These are phyloP conservation scores for Nomada ferruginata DNA, from an alignment of 2,888 invertebrate genomes.

Conservation along the genomic window DNA sequence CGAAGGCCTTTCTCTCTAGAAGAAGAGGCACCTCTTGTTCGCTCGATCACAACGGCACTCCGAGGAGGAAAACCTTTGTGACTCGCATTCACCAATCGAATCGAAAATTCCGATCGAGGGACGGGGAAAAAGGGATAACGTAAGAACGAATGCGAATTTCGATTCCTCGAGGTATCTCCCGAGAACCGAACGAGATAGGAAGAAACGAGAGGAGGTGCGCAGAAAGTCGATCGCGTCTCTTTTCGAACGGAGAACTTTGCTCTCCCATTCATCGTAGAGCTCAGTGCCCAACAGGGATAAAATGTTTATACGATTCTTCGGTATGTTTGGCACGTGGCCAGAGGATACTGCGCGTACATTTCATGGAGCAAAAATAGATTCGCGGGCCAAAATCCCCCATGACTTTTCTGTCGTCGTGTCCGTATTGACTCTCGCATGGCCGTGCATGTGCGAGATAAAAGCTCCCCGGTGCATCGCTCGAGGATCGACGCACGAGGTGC, in stretches of 20 bases:
- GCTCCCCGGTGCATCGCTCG: conserved; percentile 9
- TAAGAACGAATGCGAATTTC: background rate
- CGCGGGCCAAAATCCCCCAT: conserved; percentile 81
- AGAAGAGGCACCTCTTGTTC: background rate
- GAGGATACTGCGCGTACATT: conserved; percentile 83
- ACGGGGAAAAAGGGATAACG: background rate
- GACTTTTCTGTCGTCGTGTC: conserved; percentile 76
- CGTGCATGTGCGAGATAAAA: conserved; percentile 32
- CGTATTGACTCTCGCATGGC: conserved; percentile 61
- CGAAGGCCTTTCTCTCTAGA: conserved; percentile 8
- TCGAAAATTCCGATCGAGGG: background rate
- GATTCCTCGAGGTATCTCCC: background rate
- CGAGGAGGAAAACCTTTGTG: conserved; percentile 8
- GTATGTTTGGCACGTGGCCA: conserved; percentile 81
- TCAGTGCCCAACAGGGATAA: conserved; percentile 75
- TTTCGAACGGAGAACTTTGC: conserved; percentile 59
- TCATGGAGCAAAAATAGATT: conserved; percentile 80
- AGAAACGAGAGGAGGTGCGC: background rate
- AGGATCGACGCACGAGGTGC: conserved; percentile 47
- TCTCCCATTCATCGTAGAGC: conserved; percentile 71
- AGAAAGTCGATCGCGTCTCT: conserved; percentile 10
- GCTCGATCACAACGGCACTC: background rate
- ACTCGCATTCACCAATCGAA: background rate
- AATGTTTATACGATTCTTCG: conserved; percentile 77
- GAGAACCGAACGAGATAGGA: background rate